Percentiles rank a stretch among this genome's conserved stretches.
Conservation (phyloP, 2,113 vertebrate species). For the Uropsilus gracilis region DNA sequence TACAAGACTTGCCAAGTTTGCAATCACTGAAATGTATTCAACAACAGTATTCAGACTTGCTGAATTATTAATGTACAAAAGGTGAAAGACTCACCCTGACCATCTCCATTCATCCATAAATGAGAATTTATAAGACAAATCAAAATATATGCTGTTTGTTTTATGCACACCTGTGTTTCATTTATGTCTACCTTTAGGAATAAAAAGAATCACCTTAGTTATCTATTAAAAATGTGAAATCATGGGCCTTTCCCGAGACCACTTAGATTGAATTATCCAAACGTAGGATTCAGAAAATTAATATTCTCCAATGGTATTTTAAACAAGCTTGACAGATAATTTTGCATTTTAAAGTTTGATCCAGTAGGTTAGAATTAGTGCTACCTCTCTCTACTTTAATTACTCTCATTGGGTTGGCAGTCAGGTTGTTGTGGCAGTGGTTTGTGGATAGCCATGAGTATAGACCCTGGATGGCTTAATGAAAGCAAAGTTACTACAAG, state of each 20-base stretch:
- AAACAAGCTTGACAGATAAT: not conserved
- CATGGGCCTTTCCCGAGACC: not conserved
- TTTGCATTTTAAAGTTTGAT: not conserved
- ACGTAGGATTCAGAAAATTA: not conserved
- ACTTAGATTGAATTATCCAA: constrained; percentile 10
- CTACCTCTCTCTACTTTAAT: not conserved
- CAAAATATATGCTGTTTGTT: constrained; percentile 48
- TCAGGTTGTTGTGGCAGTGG: not conserved
- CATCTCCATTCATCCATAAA: constrained; percentile 48
- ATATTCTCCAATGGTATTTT: not conserved
- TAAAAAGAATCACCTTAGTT: not conserved
- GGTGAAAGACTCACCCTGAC: constrained; percentile 16
- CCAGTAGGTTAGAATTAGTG: not conserved
- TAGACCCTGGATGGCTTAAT: not conserved
- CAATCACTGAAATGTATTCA: constrained; percentile 52
- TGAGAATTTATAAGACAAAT: constrained; percentile 57
- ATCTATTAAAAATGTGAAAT: constrained; percentile 31
- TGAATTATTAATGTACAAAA: constrained; percentile 70
- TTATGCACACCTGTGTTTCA: constrained; percentile 22
- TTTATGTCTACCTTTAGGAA: constrained; percentile 17
- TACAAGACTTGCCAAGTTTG: constrained; percentile 32
- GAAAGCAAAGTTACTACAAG: not conserved
- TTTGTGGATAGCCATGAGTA: not conserved
- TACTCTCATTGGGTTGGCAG: not conserved
- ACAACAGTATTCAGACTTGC: constrained; percentile 22